Evolutionary conservation across 2,888 invertebrate genomes (phyloP).

Genomic region (Hirtodrosophila alboralis): DNA sequence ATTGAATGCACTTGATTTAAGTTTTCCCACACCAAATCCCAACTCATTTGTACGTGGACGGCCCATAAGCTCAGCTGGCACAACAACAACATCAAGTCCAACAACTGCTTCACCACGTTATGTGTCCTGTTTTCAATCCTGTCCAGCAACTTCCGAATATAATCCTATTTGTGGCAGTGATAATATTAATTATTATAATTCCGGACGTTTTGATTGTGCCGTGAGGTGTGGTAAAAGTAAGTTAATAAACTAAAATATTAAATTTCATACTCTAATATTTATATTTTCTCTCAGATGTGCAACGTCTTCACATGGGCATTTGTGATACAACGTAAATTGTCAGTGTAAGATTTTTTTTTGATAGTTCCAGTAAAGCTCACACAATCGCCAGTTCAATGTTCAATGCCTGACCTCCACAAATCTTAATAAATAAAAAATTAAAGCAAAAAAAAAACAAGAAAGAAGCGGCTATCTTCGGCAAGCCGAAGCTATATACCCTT

Average conservation of each 20-base stretch:
- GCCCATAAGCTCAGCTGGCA: constrained; percentile 14
- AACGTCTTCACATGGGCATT: constrained; percentile 44
- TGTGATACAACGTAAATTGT: constrained; percentile 30
- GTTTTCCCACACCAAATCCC: background rate
- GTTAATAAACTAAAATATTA: constrained; percentile 23
- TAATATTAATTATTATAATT: constrained; percentile 77
- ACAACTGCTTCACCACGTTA: constrained; percentile 68
- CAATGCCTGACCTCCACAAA: constrained; percentile 40
- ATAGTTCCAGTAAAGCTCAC: constrained; percentile 4
- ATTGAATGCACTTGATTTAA: constrained; percentile 6
- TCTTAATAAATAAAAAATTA: constrained; percentile 18
- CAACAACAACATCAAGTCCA: constrained; percentile 46
- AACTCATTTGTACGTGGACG: constrained; percentile 31
- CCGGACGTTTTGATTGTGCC: constrained; percentile 78
- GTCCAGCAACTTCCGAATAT: constrained; percentile 80
- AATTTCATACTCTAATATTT: too few relatives aligned
- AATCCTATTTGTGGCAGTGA: constrained; percentile 83
- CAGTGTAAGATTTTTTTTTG: background rate
- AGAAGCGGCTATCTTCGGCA: too few relatives aligned
- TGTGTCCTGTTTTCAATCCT: constrained; percentile 68
- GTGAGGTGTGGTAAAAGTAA: constrained; percentile 79
- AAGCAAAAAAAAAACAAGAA: constrained; percentile 10
- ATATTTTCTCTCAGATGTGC: constrained; percentile 32
- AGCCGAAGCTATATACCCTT: too few relatives aligned
- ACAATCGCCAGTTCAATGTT: constrained; percentile 49